Conservation (phyloP, 2,113 vertebrate genomes). For the Ibidorhyncha struthersii region DNA sequence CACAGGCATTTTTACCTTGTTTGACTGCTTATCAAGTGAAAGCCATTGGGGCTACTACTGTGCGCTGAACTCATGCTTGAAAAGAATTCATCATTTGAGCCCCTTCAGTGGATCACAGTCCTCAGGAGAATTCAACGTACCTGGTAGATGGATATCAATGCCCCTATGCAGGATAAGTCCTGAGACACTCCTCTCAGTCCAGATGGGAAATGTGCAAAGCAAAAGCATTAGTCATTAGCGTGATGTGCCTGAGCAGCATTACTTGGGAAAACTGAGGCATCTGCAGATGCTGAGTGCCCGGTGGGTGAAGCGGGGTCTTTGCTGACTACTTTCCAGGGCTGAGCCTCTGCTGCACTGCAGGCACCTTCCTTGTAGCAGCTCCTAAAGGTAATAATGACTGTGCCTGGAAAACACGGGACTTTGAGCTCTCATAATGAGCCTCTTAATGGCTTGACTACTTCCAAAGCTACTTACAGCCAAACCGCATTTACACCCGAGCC, state of each 20-base stretch:
- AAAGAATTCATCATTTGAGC: not conserved
- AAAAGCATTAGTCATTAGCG: not conserved
- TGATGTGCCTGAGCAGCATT: not conserved
- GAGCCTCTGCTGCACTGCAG: not conserved
- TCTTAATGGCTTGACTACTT: not conserved
- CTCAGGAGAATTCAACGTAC: not conserved
- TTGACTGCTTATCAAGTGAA: not conserved
- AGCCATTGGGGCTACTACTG: not conserved
- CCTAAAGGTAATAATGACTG: not conserved
- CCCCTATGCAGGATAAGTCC: not conserved
- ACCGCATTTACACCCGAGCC: not conserved
- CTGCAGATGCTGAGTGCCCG: accelerated
- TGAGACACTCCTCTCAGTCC: not conserved
- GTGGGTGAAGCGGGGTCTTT: not conserved
- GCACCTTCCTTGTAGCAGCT: not conserved
- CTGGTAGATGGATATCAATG: not conserved
- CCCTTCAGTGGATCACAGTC: not conserved
- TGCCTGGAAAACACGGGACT: not conserved
- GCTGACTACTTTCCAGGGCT: not conserved
- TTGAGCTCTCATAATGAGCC: not conserved
- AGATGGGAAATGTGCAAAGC: not conserved
- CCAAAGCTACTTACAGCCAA: not conserved
- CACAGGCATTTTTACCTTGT: not conserved
- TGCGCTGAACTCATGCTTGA: not conserved
- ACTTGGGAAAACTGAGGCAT: not conserved